Percentiles rank a stretch among this genome's conserved stretches.
phyloP scores from a whole-genome alignment of 1,140 invertebrate species.

The Monochamus saltuarius region DNA sequence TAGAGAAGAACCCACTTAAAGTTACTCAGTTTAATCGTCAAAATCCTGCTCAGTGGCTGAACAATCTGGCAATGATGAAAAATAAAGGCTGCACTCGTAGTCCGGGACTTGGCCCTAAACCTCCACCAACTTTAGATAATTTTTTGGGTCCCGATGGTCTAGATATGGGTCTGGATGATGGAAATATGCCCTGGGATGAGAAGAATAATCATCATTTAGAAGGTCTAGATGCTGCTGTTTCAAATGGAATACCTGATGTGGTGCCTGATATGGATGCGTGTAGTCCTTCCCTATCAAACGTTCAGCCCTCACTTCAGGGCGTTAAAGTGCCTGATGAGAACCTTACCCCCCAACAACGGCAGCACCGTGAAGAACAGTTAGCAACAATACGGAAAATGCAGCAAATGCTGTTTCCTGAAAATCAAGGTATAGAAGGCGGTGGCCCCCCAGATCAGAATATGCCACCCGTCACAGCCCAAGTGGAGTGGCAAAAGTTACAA shows the following conservation, averaged over 20 bases:
- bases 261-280: slow-evolving; percentile 51
- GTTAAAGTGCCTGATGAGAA: slow-evolving; percentile 95
- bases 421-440: slow-evolving; percentile 53
- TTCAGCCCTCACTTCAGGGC: slow-evolving; percentile 66
- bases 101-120: slow-evolving; percentile 43
- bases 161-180: slow-evolving; percentile 50
- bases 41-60: slow-evolving; percentile 78
- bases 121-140: slow-evolving; percentile 50
- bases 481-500: slow-evolving; percentile 89
- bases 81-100: slow-evolving; percentile 64
- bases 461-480: slow-evolving; percentile 57
- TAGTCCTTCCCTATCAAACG: slow-evolving; percentile 57
- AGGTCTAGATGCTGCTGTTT: slow-evolving; percentile 44
- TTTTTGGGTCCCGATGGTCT: slow-evolving; percentile 56
- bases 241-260: slow-evolving; percentile 49
- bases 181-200: slow-evolving; percentile 50
- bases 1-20: slow-evolving; percentile 92
- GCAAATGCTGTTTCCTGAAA: slow-evolving; percentile 86
- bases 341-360: slow-evolving; percentile 91
- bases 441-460: slow-evolving; percentile 48
- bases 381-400: slow-evolving; percentile 91
- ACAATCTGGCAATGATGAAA: slow-evolving; percentile 75
- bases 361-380: slow-evolving; percentile 88
- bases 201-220: slow-evolving; percentile 50
- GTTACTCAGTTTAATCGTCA: slow-evolving; percentile 82